Percentiles rank a stretch among this genome's conserved stretches.
phyloP scores from a whole-genome alignment of 2,113 vertebrate species.

The Pedetes capensis region DNA sequence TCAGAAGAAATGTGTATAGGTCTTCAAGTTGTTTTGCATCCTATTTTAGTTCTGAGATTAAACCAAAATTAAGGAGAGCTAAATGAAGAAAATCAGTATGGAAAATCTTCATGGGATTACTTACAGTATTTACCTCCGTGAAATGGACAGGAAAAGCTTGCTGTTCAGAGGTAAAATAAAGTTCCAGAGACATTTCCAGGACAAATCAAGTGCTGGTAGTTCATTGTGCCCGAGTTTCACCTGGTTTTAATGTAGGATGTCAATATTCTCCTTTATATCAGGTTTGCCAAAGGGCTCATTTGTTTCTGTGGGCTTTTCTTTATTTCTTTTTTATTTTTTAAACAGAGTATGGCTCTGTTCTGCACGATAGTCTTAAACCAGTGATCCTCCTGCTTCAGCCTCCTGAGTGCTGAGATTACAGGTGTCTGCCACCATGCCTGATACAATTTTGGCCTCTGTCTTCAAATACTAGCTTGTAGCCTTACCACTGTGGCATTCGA shows the following conservation, averaged over 20 bases:
- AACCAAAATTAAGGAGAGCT: not conserved
- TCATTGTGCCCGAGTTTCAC: not conserved
- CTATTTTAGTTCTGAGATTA: not conserved
- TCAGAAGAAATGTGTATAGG: too few relatives aligned
- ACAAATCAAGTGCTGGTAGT: not conserved
- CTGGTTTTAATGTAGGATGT: not conserved
- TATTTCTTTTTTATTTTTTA: too few relatives aligned
- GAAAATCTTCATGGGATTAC: not conserved
- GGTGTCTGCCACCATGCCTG: too few relatives aligned
- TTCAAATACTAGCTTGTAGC: conserved; percentile 11
- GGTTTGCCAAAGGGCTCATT: not conserved
- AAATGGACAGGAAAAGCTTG: conserved; percentile 36
- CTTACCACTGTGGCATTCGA: too few relatives aligned
- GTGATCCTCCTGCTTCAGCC: too few relatives aligned
- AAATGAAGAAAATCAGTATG: not conserved
- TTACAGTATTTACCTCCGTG: conserved; percentile 12
- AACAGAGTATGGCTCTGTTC: too few relatives aligned
- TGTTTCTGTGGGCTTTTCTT: not conserved
- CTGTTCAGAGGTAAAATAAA: conserved; percentile 31
- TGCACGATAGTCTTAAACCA: not conserved
- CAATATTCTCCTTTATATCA: not conserved
- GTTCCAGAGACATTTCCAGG: not conserved
- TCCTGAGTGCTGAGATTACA: too few relatives aligned
- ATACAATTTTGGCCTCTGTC: conserved; percentile 33
- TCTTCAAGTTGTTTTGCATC: not conserved